Evolutionary conservation across 2,888 invertebrate genomes (phyloP).

Genomic region (Ypsolopha sequella): DNA sequence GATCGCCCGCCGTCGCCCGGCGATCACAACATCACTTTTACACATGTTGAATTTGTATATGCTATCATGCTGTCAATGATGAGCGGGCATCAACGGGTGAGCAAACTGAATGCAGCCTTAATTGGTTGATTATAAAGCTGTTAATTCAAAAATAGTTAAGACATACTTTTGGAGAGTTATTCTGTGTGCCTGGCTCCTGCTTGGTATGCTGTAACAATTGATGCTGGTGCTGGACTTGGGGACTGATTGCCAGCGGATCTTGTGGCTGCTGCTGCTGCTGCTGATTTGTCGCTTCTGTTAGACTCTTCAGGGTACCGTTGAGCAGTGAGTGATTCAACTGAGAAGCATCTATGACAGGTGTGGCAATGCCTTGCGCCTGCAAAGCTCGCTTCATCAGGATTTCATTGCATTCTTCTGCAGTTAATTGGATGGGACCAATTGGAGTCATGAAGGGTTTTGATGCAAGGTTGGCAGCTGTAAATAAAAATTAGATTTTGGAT

Average conservation of each 20-base stretch:
- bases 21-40: too few relatives aligned
- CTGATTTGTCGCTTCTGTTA: constrained; percentile 38
- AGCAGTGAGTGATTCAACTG: constrained; percentile 55
- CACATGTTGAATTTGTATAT: too few relatives aligned
- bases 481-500: constrained; percentile 6
- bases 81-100: too few relatives aligned
- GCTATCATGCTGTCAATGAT: too few relatives aligned
- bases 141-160: background rate
- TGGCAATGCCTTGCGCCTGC: constrained; percentile 72
- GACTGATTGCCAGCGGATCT: constrained; percentile 28
- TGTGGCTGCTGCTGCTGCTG: constrained; percentile 35
- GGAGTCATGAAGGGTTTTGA: constrained; percentile 79
- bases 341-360: constrained; percentile 59
- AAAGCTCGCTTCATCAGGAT: constrained; percentile 82
- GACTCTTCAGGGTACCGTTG: constrained; percentile 52
- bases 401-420: constrained; percentile 83
- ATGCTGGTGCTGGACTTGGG: constrained; percentile 32
- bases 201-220: constrained; percentile 64
- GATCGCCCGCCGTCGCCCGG: too few relatives aligned
- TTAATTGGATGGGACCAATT: constrained; percentile 78
- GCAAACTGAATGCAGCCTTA: too few relatives aligned
- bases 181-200: constrained; percentile 71
- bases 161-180: constrained; percentile 67
- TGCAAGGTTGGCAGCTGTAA: constrained; percentile 52
- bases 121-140: too few relatives aligned